A percentile compares a stretch with the other conserved stretches of the same genome.
These are phyloP conservation scores for Carassius auratus DNA, from an alignment of 2,113 vertebrate species.

Conservation along the genomic window DNA sequence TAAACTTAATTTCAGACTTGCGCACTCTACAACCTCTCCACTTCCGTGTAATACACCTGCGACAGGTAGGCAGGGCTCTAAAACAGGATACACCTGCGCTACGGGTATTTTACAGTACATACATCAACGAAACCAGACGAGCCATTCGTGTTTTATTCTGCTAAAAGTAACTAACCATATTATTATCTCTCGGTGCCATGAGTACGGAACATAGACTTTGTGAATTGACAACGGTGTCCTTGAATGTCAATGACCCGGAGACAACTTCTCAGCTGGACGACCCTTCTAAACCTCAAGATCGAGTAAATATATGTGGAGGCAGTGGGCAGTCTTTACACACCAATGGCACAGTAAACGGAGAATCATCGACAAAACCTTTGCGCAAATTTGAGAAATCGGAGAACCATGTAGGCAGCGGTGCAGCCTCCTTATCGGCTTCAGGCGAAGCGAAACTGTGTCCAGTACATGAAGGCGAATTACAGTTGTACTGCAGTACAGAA, in stretches of 20 bases:
- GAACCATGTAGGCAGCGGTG: constrained; percentile 44
- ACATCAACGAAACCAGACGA: background rate
- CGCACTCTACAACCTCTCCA: constrained; percentile 55
- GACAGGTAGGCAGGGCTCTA: constrained; percentile 52
- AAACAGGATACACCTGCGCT: constrained; percentile 56
- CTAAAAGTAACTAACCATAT: background rate
- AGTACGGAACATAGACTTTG: constrained; percentile 61
- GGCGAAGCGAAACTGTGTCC: constrained; percentile 67
- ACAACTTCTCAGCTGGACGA: constrained; percentile 6
- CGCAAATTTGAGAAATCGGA: background rate
- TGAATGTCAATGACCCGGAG: constrained; percentile 44
- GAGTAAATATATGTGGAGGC: constrained; percentile 28
- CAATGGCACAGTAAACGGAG: constrained; percentile 5
- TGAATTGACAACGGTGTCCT: constrained; percentile 62
- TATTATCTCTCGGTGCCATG: constrained; percentile 60
- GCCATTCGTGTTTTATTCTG: background rate
- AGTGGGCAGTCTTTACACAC: background rate
- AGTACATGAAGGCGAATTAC: constrained; percentile 72
- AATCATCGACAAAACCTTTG: background rate
- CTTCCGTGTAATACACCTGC: constrained; percentile 72
- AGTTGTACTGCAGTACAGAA: constrained; percentile 82
- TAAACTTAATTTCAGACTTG: constrained; percentile 41
- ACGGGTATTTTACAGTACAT: constrained; percentile 1
- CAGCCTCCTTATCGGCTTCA: constrained; percentile 64
- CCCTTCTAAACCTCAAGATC: constrained; percentile 33